Evolutionary conservation across 2,797 vertebrate genomes (phyloP).

Genomic region (Amblyopsis hoosieri): DNA sequence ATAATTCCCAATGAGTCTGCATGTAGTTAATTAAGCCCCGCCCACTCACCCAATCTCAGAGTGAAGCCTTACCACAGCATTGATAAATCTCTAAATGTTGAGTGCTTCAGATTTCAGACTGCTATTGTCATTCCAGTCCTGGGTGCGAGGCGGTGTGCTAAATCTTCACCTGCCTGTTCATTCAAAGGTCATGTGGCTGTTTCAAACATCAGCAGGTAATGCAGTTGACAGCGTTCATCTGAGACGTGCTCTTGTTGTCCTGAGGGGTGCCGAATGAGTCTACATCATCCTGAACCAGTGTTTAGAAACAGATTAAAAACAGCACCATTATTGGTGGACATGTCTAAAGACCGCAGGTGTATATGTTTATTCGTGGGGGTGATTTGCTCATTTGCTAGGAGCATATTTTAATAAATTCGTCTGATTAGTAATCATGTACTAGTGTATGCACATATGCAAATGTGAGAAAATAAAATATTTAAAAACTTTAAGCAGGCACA

Average conservation of each 20-base stretch:
- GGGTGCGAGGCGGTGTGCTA: slow-evolving; percentile 43
- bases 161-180: slow-evolving; percentile 57
- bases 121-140: slow-evolving; percentile 42
- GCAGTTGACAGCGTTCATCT: slow-evolving; percentile 74
- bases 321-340: slow-evolving; percentile 49
- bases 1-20: slow-evolving; percentile 9
- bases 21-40: slow-evolving; percentile 11
- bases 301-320: slow-evolving; percentile 44
- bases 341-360: slow-evolving; percentile 52
- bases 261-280: slow-evolving; percentile 44
- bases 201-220: slow-evolving; percentile 71
- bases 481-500: slow-evolving; percentile 4
- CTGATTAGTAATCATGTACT: slow-evolving; percentile 29
- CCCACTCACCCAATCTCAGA: no score
- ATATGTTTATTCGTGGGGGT: slow-evolving; percentile 55
- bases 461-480: neutral
- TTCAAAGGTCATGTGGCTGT: slow-evolving; percentile 75
- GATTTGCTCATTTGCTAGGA: slow-evolving; percentile 16
- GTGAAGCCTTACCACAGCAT: neutral
- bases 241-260: slow-evolving; percentile 61
- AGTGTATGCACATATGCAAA: slow-evolving; percentile 15
- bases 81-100: neutral
- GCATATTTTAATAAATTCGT: slow-evolving; percentile 34
- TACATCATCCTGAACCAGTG: slow-evolving; percentile 47
- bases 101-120: slow-evolving; percentile 24